Conservation (phyloP, 1,140 invertebrate genomes). For the Pseudomyrmex flavicornis region DNA sequence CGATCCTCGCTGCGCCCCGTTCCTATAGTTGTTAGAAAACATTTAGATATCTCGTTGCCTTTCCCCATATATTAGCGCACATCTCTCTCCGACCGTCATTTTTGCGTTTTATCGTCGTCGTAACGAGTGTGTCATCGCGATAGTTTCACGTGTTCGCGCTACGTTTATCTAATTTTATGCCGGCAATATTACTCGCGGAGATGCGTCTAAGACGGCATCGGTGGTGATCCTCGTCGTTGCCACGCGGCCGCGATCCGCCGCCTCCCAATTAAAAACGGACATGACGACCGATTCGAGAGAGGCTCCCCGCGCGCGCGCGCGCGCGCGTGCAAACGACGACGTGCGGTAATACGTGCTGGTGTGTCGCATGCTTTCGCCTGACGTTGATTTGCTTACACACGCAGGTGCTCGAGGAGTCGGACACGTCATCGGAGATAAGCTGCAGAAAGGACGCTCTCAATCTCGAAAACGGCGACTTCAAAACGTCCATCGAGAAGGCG, state of each 20-base stretch:
- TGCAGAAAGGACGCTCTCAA: conserved; percentile 85
- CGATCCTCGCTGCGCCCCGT: neutral
- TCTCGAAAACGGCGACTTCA: conserved; percentile 84
- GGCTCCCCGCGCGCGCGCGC: neutral
- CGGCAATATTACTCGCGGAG: conserved; percentile 16
- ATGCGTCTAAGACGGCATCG: neutral
- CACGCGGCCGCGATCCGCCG: neutral
- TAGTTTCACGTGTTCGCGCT: neutral
- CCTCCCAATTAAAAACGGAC: conserved; percentile 40
- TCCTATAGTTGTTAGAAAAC: neutral
- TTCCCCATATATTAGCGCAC: too few species aligned
- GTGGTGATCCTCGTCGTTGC: conserved; percentile 23
- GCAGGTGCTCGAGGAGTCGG: conserved; percentile 86
- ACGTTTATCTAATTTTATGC: neutral
- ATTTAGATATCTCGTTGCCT: neutral
- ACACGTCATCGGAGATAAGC: conserved; percentile 86
- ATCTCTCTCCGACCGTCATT: neutral
- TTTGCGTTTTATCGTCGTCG: conserved; percentile 18
- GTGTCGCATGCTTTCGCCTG: neutral
- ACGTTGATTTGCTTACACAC: conserved; percentile 76
- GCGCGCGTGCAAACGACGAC: conserved; percentile 12
- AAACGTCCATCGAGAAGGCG: conserved; percentile 84
- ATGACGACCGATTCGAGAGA: conserved; percentile 32
- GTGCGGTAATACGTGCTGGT: neutral
- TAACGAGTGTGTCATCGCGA: neutral